These are phyloP conservation scores for Volucella zonaria DNA, from an alignment of 2,888 invertebrate genomes.

Conservation along the genomic window DNA sequence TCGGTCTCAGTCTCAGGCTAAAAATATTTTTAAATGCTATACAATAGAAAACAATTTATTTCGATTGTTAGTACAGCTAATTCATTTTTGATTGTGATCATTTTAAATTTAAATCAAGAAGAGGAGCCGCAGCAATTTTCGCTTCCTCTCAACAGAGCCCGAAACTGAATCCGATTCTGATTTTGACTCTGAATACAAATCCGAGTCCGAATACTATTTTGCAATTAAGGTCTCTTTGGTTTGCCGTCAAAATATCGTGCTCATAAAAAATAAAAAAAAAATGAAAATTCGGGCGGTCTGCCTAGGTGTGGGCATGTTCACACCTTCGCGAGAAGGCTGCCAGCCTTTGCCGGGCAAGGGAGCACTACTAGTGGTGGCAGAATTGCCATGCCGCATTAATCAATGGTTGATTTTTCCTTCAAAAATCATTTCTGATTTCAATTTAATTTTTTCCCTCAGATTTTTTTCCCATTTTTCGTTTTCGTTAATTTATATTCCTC, in stretches of 20 bases:
- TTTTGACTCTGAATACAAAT: neutral
- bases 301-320: conserved; percentile 35
- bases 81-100: conserved; percentile 50
- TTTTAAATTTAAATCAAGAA: conserved; percentile 43
- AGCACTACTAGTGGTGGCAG: neutral
- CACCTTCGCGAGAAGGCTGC: conserved; percentile 27
- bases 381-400: conserved; percentile 47
- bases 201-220: conserved; percentile 19
- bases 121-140: neutral
- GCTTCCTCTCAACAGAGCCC: neutral
- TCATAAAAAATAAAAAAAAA: neutral
- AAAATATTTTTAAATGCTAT: conserved; percentile 20
- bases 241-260: conserved; percentile 1
- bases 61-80: conserved; percentile 53
- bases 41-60: conserved; percentile 31
- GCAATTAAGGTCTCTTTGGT: conserved; percentile 60
- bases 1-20: neutral
- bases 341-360: neutral
- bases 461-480: neutral
- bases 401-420: conserved; percentile 62
- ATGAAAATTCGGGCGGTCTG: neutral
- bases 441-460: conserved; percentile 38
- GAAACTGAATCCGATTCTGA: neutral
- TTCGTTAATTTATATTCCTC: conserved; percentile 32
- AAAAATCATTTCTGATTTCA: conserved; percentile 67